phyloP scores from a whole-genome alignment of 92 coral and sea anemone genomes.

The Montipora capitata region DNA sequence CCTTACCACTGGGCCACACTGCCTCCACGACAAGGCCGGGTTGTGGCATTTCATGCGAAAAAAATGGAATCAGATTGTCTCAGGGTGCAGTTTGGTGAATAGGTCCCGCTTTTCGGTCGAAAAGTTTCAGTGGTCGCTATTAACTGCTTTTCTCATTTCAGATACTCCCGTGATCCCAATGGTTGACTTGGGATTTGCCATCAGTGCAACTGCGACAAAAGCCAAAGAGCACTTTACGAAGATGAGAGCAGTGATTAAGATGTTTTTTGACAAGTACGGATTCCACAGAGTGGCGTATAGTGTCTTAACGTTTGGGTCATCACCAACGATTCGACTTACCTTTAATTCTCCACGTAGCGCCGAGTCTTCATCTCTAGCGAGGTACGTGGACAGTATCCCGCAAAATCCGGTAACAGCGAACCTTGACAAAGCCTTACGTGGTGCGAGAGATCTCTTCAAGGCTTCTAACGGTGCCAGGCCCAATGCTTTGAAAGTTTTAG shows the following conservation, averaged over 20 bases:
- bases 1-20: too few relatives aligned
- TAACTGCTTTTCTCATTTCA: not conserved
- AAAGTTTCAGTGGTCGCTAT: too few relatives aligned
- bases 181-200: constrained; percentile 86
- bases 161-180: constrained; percentile 68
- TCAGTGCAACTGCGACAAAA: constrained; percentile 77
- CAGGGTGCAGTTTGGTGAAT: too few relatives aligned
- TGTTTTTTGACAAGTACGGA: constrained; percentile 68
- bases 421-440: constrained; percentile 82
- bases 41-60: too few relatives aligned
- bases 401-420: constrained; percentile 69
- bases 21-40: too few relatives aligned
- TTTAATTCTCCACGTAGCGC: constrained; percentile 61
- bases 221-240: constrained; percentile 60
- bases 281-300: constrained; percentile 69
- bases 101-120: too few relatives aligned
- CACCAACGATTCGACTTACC: constrained; percentile 61
- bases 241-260: constrained; percentile 75
- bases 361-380: constrained; percentile 33
- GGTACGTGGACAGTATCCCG: constrained; percentile 38
- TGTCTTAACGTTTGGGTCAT: constrained; percentile 66
- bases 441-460: constrained; percentile 81
- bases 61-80: too few relatives aligned
- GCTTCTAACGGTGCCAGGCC: constrained; percentile 60
- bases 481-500: constrained; percentile 71